Evolutionary conservation across 1,140 invertebrate species (phyloP).

Genomic region (Marisa cornuarietis): DNA sequence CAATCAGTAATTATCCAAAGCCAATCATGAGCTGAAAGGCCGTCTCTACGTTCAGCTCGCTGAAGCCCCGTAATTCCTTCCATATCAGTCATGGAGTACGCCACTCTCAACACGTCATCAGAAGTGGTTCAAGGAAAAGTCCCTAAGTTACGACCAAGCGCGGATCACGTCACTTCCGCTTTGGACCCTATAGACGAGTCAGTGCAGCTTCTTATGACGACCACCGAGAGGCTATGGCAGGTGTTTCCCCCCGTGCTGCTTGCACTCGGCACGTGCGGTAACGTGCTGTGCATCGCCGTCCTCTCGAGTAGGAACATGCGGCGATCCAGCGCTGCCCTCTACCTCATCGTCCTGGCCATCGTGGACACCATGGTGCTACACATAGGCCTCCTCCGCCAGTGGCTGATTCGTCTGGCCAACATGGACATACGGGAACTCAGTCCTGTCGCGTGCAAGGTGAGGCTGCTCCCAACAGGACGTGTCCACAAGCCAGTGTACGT

Average conservation of each 20-base stretch:
- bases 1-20: too few species aligned
- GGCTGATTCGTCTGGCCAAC: constrained; percentile 25
- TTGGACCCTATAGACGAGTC: not conserved
- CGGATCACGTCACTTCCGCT: not conserved
- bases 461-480: not conserved
- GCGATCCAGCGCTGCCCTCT: constrained; percentile 28
- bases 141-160: too few species aligned
- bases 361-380: constrained; percentile 38
- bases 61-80: too few species aligned
- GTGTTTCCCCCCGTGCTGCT: constrained; percentile 37
- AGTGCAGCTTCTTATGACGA: not conserved
- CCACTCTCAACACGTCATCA: too few species aligned
- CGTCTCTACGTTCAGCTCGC: too few species aligned
- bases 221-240: constrained; percentile 24
- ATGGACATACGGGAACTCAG: constrained; percentile 33
- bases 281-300: constrained; percentile 37
- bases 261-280: constrained; percentile 40
- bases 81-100: too few species aligned
- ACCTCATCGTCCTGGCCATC: constrained; percentile 36
- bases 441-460: constrained; percentile 30
- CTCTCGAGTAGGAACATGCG: constrained; percentile 24
- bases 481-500: not conserved
- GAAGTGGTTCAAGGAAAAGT: too few species aligned
- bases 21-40: too few species aligned
- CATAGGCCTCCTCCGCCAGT: constrained; percentile 47